Percentiles rank a stretch among this genome's conserved stretches.
Conservation (phyloP, 2,113 vertebrate genomes). For the Numida meleagris region DNA sequence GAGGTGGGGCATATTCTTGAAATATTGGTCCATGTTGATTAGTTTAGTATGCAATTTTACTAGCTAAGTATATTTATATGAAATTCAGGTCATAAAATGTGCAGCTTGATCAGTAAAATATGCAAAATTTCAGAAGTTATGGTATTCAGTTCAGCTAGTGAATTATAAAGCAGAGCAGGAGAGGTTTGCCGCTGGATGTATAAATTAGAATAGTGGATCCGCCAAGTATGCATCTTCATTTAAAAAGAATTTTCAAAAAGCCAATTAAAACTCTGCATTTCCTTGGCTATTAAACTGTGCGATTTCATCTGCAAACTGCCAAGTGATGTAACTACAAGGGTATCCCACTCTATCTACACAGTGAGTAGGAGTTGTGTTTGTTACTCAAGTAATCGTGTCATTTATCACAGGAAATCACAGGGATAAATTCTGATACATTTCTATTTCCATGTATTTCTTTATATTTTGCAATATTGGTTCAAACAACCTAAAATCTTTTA, state of each 20-base stretch:
- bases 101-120: slow-evolving; percentile 1
- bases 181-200: background rate
- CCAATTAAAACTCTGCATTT: background rate
- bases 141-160: background rate
- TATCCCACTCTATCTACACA: background rate
- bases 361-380: background rate
- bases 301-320: background rate
- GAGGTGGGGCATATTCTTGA: background rate
- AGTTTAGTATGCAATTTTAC: background rate
- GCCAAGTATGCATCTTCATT: slow-evolving; percentile 28
- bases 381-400: background rate
- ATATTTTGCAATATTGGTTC: background rate
- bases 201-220: slow-evolving; percentile 50
- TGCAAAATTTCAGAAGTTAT: background rate
- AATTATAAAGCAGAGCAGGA: slow-evolving; percentile 36
- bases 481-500: background rate
- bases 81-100: slow-evolving; percentile 26
- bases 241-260: background rate
- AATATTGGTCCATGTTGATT: background rate
- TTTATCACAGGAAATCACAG: background rate
- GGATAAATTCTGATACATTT: background rate
- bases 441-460: too few species aligned
- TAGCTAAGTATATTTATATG: background rate
- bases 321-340: background rate
- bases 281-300: background rate